Percentiles rank a stretch among this genome's conserved stretches.
Conservation (phyloP, 2,113 vertebrate species). For the Silurus meridionalis region DNA sequence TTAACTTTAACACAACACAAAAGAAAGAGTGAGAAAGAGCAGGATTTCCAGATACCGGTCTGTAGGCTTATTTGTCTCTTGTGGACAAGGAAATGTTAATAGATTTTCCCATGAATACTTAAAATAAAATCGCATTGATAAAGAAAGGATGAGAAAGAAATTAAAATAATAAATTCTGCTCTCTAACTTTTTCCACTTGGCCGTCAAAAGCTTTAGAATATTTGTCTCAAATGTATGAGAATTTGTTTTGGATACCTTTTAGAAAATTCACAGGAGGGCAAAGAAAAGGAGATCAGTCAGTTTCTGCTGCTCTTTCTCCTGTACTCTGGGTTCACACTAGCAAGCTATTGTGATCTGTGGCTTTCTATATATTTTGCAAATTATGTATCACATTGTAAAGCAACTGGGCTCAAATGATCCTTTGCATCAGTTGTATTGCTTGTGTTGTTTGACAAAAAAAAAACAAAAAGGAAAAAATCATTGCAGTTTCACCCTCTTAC, state of each 20-base stretch:
- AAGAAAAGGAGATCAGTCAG: not conserved
- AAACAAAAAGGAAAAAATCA: not conserved
- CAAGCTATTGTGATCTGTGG: not conserved
- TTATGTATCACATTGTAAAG: not conserved
- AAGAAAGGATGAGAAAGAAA: not conserved
- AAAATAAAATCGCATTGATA: not conserved
- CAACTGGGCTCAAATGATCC: not conserved
- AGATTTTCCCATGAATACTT: not conserved
- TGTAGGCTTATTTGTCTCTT: not conserved
- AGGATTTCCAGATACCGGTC: not conserved
- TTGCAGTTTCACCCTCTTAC: not conserved
- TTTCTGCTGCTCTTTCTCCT: not conserved
- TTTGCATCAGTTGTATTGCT: not conserved
- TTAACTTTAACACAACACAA: conserved; percentile 47
- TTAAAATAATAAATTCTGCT: not conserved
- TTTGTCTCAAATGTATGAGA: not conserved
- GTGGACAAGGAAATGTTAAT: not conserved
- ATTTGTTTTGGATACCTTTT: not conserved
- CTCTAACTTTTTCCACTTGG: not conserved
- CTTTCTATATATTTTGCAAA: not conserved
- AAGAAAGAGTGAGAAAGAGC: conserved; percentile 21
- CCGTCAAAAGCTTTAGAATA: not conserved
- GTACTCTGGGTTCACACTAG: not conserved
- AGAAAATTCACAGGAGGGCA: not conserved
- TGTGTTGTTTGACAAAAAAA: not conserved